A percentile compares a stretch with the other conserved stretches of the same genome.
phyloP scores from a whole-genome alignment of 2,113 vertebrate species.

The Indicator maculatus region DNA sequence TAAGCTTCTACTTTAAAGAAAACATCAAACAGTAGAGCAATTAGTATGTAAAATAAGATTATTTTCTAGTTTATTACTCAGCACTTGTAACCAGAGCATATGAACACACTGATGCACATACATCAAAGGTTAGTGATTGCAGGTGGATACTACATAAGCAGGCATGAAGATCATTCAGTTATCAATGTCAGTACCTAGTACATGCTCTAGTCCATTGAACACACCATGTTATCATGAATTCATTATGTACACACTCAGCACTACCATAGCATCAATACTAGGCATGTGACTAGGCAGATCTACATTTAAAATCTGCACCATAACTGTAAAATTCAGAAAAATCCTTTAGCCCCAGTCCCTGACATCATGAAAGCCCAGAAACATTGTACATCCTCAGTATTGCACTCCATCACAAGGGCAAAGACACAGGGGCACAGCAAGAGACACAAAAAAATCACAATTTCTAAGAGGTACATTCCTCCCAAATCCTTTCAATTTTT shows the following conservation, averaged over 20 bases:
- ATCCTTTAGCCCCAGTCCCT: neutral
- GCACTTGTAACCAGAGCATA: neutral
- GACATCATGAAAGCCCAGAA: neutral
- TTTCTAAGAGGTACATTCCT: neutral
- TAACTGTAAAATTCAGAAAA: neutral
- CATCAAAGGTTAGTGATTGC: neutral
- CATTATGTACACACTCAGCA: neutral
- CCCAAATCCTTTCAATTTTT: neutral
- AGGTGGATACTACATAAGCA: neutral
- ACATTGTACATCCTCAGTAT: neutral
- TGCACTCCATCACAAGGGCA: neutral
- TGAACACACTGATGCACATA: neutral
- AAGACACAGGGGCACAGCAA: neutral
- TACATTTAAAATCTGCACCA: neutral
- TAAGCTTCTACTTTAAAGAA: neutral
- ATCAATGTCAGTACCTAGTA: neutral
- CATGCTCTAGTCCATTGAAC: neutral
- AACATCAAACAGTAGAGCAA: constrained; percentile 13
- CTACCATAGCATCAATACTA: neutral
- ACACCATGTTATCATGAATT: neutral
- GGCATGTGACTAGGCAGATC: neutral
- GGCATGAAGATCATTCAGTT: neutral
- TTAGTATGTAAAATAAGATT: constrained; percentile 10
- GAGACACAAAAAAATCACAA: neutral
- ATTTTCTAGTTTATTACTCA: neutral